Evolutionary conservation across 1,140 invertebrate genomes (phyloP), one percentile per base, ranked within the genome.

Genomic region (Rhynchophorus ferrugineus): DNA sequence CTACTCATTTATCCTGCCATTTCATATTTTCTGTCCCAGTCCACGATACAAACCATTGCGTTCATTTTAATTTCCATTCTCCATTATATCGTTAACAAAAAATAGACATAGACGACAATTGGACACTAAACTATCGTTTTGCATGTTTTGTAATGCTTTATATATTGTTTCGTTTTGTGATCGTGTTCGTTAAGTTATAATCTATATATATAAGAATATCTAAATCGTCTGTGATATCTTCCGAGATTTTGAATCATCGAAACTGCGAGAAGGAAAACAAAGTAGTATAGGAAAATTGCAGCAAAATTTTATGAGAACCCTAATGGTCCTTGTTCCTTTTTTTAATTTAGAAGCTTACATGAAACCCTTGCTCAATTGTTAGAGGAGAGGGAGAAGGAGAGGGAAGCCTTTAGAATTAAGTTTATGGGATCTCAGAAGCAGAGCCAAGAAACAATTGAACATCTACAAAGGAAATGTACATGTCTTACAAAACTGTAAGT

Each of bases 401-500:
- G 52, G 13, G 61, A 66, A 38, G 54, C 58, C 18, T 58, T 56
- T 21, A 50, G 61, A 60, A 20, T 57, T 2, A 64, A 66, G 58
- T 48, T 64, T 2, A 55, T 59, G 38, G 49, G 57, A 22, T 48
- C 58, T 8, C 64, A 69, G 19, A 67, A 66, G 42, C 61, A 69
- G 58, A 63, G 68, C 34, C 71, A 75, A 59, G 69, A 63, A 39
- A 64, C 73, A 50, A 74, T 76, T 22, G 73, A 75, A 58, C 71
- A 74, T 56, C 61, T 75, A 46, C 74, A 76, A 59, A 64, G 70
- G 47, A 75, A 75, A 57, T 74, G 73, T 50, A 66, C 69, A 45
- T 75, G 73, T 50, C 62, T 76, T 34, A 74, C 74, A 11, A 75
- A 76, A 66, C 60, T 77, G 73, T 76, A 69, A 75, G 74, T 73